These are phyloP conservation scores for Orgyia antiqua DNA, from an alignment of 2,888 invertebrate genomes.

Conservation along the genomic window DNA sequence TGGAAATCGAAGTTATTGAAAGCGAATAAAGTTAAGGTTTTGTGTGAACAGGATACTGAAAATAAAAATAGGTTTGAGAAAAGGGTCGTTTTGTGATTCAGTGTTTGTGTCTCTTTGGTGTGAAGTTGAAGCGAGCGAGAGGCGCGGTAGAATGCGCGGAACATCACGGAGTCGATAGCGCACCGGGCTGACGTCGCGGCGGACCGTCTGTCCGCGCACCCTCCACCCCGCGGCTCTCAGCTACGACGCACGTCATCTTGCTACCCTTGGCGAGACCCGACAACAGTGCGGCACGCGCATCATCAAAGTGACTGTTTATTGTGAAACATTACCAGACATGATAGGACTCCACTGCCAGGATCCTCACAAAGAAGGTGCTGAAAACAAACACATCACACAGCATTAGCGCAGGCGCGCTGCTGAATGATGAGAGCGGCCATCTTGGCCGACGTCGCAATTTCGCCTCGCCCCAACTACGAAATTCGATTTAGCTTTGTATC, in stretches of 20 bases:
- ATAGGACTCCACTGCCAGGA: conserved; percentile 31
- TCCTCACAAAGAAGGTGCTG: conserved; percentile 44
- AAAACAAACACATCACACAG: conserved; percentile 71
- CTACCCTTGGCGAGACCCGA: conserved; percentile 30
- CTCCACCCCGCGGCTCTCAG: conserved; percentile 38
- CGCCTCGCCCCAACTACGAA: conserved; percentile 72
- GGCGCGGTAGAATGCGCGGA: conserved; percentile 40
- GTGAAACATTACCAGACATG: conserved; percentile 27
- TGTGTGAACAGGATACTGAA: conserved; percentile 43
- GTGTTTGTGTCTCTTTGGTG: conserved; percentile 52
- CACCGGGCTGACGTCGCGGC: conserved; percentile 42
- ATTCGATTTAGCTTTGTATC: conserved; percentile 46
- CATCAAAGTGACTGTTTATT: conserved; percentile 40
- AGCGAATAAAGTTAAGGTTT: conserved; percentile 41
- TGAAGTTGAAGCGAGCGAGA: conserved; percentile 50
- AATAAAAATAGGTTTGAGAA: conserved; percentile 45
- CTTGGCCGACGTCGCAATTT: conserved; percentile 71
- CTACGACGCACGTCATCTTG: conserved; percentile 45
- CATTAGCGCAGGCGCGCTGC: conserved; percentile 69
- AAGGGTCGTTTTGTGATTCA: conserved; percentile 51
- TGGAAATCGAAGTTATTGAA: conserved; percentile 35
- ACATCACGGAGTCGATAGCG: conserved; percentile 39
- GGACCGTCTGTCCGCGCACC: conserved; percentile 13
- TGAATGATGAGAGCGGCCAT: conserved; percentile 72
- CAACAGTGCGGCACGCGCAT: conserved; percentile 40